Base-by-base conservation (phyloP, 2,888 invertebrate species). In the Acleris emargana region DNA sequence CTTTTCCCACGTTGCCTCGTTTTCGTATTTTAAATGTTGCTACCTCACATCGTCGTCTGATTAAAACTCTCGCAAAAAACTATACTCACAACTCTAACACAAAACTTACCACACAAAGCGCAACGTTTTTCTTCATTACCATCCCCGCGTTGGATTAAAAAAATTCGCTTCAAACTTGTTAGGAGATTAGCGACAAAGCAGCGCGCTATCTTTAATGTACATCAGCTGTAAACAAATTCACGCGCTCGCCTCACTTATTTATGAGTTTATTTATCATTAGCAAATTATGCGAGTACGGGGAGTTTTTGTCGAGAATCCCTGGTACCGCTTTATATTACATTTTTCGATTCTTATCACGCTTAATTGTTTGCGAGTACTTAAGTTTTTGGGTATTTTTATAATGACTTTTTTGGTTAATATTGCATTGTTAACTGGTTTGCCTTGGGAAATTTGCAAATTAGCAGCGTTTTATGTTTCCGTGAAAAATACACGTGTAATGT, bases 221-320 rank as follows among this genome's bases (percentile, higher is more conserved):
- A 92, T 92, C 92, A 90, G 91, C 78, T 91, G 91, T 91, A 91
- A 91, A 91, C 92, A 91, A 91, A 92, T 91, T 91, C 91, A 76
- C 88, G 88, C 81, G 83, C 87, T 83, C 88, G 81, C 78, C 77
- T 76, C 77, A 75, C 84, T 66, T 81, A 93, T 92, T 93, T 93
- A 93, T 93, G 92, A 87, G 93, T 92, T 93, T 93, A 93, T 93
- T 92, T 93, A 93, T 93, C 93, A 93, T 93, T 93, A 93, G 89
- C 93, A 89, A 93, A 93, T 93, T 93, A 93, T 92, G 88, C 89
- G 90, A 90, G 83, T 81, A 78, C 78, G 78, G 78, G 78, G 78
- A 82, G 77, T 86, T 89, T 90, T 89, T 89, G 87, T 67, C 58
- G 62, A 67, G 62, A 62, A 58, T 42, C 58, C 62, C 58, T 43